Conservation (phyloP, 2,113 vertebrate species). For the Pseudorasbora parva region DNA sequence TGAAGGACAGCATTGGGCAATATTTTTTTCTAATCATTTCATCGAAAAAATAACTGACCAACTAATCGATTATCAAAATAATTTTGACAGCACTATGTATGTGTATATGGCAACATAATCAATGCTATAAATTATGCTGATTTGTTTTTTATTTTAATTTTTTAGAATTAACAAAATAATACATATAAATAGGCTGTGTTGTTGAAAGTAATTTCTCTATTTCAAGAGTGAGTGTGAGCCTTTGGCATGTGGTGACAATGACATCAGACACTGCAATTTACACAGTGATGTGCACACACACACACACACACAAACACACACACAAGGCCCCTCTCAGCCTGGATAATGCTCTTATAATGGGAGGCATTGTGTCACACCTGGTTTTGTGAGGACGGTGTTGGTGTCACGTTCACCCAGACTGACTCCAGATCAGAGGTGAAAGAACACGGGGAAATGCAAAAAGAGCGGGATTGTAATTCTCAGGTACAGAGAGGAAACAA, state of each 20-base stretch:
- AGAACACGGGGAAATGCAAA: neutral
- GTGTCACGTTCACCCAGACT: slow-evolving; percentile 18
- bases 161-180: too few relatives aligned
- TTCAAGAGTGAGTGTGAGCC: neutral
- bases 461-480: slow-evolving; percentile 7
- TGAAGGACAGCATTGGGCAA: too few relatives aligned
- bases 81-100: too few relatives aligned
- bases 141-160: too few relatives aligned
- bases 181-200: neutral
- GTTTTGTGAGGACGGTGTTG: slow-evolving; percentile 21
- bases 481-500: slow-evolving; percentile 2
- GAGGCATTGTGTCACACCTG: slow-evolving; percentile 50
- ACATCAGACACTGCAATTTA: slow-evolving; percentile 16
- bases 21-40: too few relatives aligned
- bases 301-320: slow-evolving; percentile 15
- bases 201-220: neutral
- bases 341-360: slow-evolving; percentile 41
- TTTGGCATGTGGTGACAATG: neutral
- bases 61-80: too few relatives aligned
- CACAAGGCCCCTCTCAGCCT: slow-evolving; percentile 37
- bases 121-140: too few relatives aligned
- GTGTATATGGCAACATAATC: too few relatives aligned
- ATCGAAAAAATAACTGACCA: too few relatives aligned
- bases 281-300: slow-evolving; percentile 5
- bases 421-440: slow-evolving; percentile 37